Percentiles rank a stretch among this genome's conserved stretches.
Evolutionary conservation across 2,113 vertebrate genomes (phyloP).

Genomic region (Chionis minor): DNA sequence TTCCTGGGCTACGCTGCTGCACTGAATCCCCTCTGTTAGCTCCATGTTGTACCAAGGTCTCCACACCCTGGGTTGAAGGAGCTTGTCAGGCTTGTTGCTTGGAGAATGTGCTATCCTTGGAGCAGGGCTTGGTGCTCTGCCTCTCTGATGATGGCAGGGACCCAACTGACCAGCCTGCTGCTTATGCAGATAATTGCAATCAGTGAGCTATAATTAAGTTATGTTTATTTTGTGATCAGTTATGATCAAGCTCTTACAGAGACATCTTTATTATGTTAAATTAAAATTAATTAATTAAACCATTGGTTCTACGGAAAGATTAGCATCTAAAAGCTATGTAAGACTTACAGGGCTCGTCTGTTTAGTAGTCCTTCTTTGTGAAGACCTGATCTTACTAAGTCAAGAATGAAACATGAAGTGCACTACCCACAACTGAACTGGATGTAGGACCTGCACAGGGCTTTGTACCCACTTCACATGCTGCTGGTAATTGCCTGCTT

Average conservation of each 20-base stretch:
- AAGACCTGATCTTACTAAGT: not conserved
- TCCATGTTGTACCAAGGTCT: not conserved
- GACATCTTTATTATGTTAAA: not conserved
- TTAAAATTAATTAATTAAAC: not conserved
- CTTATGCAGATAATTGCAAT: not conserved
- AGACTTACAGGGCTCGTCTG: not conserved
- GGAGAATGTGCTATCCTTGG: not conserved
- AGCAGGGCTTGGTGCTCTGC: not conserved
- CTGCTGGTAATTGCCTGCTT: not conserved
- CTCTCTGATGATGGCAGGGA: not conserved
- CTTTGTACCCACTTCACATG: not conserved
- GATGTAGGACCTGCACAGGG: not conserved
- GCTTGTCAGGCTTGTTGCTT: not conserved
- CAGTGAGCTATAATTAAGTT: not conserved
- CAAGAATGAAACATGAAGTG: not conserved
- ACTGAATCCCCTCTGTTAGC: not conserved
- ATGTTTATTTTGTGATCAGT: not conserved
- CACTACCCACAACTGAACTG: not conserved
- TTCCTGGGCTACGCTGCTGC: not conserved
- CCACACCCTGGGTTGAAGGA: too few species aligned
- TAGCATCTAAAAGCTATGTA: not conserved
- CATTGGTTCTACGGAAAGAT: not conserved
- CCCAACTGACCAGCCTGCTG: not conserved
- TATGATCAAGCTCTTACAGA: not conserved
- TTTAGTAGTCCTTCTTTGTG: not conserved